These are phyloP conservation scores for Chrysochloris asiatica DNA, from an alignment of 2,113 vertebrate genomes.

Conservation along the genomic window DNA sequence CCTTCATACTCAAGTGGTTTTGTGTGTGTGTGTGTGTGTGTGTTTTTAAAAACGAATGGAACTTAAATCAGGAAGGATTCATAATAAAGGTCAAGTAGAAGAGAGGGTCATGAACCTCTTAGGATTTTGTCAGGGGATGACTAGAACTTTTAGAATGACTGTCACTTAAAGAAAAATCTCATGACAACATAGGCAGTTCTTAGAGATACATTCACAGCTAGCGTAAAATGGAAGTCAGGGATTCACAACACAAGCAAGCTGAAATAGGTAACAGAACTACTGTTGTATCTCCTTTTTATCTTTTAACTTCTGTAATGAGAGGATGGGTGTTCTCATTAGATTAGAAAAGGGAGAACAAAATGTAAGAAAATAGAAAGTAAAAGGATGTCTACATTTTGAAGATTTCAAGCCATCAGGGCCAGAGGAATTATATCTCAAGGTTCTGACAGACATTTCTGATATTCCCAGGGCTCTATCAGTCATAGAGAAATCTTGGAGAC, in stretches of 20 bases:
- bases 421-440: conserved; percentile 2
- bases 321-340: background rate
- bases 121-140: conserved; percentile 2
- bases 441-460: conserved; percentile 27
- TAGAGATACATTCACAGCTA: background rate
- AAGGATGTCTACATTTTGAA: background rate
- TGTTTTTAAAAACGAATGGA: background rate
- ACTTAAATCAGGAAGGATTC: background rate
- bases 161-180: background rate
- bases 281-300: background rate
- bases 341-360: conserved; percentile 4
- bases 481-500: background rate
- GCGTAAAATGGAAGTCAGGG: background rate
- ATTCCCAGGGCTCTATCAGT: background rate
- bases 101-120: conserved; percentile 11
- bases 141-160: conserved; percentile 5
- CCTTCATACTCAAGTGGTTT: background rate
- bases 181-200: background rate
- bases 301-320: background rate
- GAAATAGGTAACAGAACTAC: background rate
- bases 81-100: background rate
- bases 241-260: background rate
- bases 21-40: too few relatives aligned
- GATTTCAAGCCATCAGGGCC: conserved; percentile 7
- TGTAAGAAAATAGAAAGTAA: background rate